Percentiles rank a stretch among this genome's conserved stretches.
Evolutionary conservation across 2,888 invertebrate genomes (phyloP).

Genomic region (Syrista parreyssii): DNA sequence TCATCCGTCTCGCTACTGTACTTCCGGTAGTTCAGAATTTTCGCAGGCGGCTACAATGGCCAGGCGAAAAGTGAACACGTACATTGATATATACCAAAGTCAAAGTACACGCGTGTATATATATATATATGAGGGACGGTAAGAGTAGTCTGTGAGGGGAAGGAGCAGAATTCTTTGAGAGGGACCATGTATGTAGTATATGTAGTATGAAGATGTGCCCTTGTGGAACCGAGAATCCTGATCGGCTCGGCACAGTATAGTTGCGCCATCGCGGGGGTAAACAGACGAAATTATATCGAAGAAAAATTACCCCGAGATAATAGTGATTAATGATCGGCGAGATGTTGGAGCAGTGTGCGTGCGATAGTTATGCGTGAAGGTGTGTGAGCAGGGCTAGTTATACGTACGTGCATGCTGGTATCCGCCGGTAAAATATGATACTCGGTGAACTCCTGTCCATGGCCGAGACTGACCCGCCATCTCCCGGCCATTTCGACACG

Average conservation of each 20-base stretch:
- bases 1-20: too few species aligned
- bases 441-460: constrained; percentile 38
- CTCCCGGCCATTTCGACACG: constrained; percentile 44
- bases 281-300: constrained; percentile 63
- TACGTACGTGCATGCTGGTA: constrained; percentile 30
- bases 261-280: constrained; percentile 54
- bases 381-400: constrained; percentile 23
- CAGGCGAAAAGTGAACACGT: not conserved
- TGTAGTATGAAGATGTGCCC: not conserved
- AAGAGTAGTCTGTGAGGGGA: not conserved
- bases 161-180: not conserved
- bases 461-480: constrained; percentile 34
- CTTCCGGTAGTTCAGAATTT: not conserved
- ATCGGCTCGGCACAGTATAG: constrained; percentile 36
- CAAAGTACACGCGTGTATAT: not conserved
- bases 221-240: constrained; percentile 34
- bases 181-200: not conserved
- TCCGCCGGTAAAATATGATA: constrained; percentile 53
- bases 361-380: constrained; percentile 22
- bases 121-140: not conserved
- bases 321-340: constrained; percentile 59
- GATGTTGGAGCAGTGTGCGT: constrained; percentile 20
- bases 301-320: constrained; percentile 62
- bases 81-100: not conserved
- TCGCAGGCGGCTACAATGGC: not conserved